Base-by-base conservation (phyloP, 2,113 vertebrate species). In the Semnornis frantzii region DNA sequence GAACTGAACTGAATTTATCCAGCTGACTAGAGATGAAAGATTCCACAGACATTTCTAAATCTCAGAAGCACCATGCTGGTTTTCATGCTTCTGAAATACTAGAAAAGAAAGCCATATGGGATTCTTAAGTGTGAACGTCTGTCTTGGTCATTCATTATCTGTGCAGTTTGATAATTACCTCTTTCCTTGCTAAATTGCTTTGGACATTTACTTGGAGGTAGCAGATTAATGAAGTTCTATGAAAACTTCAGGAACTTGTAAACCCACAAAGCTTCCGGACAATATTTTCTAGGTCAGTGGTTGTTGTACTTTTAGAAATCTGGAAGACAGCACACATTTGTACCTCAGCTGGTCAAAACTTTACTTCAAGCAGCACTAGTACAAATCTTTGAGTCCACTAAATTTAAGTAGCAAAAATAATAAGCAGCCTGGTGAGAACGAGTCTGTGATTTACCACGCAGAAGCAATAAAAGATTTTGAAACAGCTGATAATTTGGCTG, bases 191-290 rank as follows among this genome's bases (percentile, higher is more conserved):
- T 25, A 54, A 96, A 94, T 79, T 69, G 71, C 88, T 92, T 37
- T 59, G 72, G 62, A 88, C 77, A 72, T 92, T 87, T 27, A 81
- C 92, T 90, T 8, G 30, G 64, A 82, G 88, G 86, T 66, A 87
- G 94, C 96, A 97, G 95, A 93, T 98, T 87, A 96, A 95, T 97
- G 96, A 96, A 97, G 92, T 75, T 96, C 95, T 94, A 81, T 83
- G 95, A 95, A 69, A 88, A 92, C 89, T 95, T 96, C 78, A 87
- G 96, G 94, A 74, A 88, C 87, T 68, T 62, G 88, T 27, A 82
- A 62, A 93, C 30, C 80, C 83, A 78, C 92, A 64, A 89, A 95
- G 86, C 27, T 91, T 96, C 84, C 71, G 90, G 97, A 81, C 21
- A 87, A 57, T 31, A 23, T 87, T 97, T 96, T 95, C 93, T 91